Evolutionary conservation across 2,113 vertebrate species (phyloP).

Genomic region (Pelvicachromis taeniatus): DNA sequence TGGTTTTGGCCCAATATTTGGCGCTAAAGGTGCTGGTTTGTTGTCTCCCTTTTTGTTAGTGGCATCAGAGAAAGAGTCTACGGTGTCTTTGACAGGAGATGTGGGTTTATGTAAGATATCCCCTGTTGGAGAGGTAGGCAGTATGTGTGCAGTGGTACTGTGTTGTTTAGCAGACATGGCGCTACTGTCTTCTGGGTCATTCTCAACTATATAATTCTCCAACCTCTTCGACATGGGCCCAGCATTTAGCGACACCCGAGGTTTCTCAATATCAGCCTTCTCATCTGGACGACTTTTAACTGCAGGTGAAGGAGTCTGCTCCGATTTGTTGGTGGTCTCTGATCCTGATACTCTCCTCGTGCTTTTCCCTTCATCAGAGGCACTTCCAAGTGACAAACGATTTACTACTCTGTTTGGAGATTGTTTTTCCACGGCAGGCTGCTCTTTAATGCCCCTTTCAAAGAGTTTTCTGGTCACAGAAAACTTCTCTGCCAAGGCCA

Average conservation of each 20-base stretch:
- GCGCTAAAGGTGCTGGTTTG: slow-evolving; percentile 23
- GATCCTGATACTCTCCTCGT: slow-evolving; percentile 54
- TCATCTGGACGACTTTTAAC: slow-evolving; percentile 51
- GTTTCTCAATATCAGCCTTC: slow-evolving; percentile 56
- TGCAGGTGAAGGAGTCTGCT: slow-evolving; percentile 52
- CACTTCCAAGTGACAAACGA: slow-evolving; percentile 68
- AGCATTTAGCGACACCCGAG: slow-evolving; percentile 76
- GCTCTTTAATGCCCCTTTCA: slow-evolving; percentile 82
- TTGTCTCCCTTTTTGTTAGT: slow-evolving; percentile 35
- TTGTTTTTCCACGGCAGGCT: slow-evolving; percentile 72
- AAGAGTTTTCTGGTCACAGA: slow-evolving; percentile 89
- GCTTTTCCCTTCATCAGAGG: slow-evolving; percentile 68
- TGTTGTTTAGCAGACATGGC: slow-evolving; percentile 44
- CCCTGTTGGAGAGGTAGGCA: slow-evolving; percentile 46
- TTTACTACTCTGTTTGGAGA: slow-evolving; percentile 71
- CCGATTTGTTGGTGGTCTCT: slow-evolving; percentile 57
- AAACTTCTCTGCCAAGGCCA: slow-evolving; percentile 87
- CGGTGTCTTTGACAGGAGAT: slow-evolving; percentile 38
- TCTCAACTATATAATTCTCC: slow-evolving; percentile 80
- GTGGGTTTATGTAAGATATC: slow-evolving; percentile 45
- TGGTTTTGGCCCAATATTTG: slow-evolving; percentile 31
- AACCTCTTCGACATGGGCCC: slow-evolving; percentile 85
- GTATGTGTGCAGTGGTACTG: slow-evolving; percentile 32
- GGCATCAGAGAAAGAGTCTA: slow-evolving; percentile 23
- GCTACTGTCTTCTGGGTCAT: slow-evolving; percentile 73